Evolutionary conservation across 2,113 vertebrate species (phyloP), one percentile per base, ranked within the genome.

Genomic region (Shinisaurus crocodilurus): DNA sequence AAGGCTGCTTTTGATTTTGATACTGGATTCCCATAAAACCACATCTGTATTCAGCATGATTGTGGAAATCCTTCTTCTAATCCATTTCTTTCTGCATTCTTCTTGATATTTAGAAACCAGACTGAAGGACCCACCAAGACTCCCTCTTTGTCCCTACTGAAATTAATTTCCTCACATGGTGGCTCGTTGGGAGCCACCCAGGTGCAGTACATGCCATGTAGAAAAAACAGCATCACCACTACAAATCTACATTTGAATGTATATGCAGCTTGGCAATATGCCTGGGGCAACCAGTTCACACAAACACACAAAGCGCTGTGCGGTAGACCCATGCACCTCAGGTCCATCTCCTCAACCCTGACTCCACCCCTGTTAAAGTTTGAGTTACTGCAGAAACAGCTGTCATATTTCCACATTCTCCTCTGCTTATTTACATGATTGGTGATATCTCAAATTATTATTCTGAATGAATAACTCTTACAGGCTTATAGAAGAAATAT

Each of bases 121-220:
- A 27, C 15, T 4, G 65, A 25, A 40, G 27, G 63, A 50, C 5
- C 34, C 0, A 0, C 27, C 0, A 0, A 32, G 0, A 16, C 29
- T 20, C 3, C 69, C 32, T 18, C 20, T 13, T 27, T 27, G 27
- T 60, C n/a, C 70, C 80, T 0, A 0, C 37, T 88, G 88, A 37
- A 85, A 87, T 8, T 32, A 89, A n/a, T 54, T 25, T 50, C 89
- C 32, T 90, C 2, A 81, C 72, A 1, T 77, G 75, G n/a, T 85
- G 86, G 32, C 70, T 88, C 90, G 2, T 82, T 15, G 48, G n/a
- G 15, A 4, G 15, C 40, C 20, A 63, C 3, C 32, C 27, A 63
- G 20, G 72, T 32, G 15, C n/a, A n/a, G 34, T 72, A 6, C 18
- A 57, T 74, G 69, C 20, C 27, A 74, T 74, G 45, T 32, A n/a